These are phyloP conservation scores for Phoxinus dragarum DNA, from an alignment of 2,797 vertebrate genomes.

Conservation along the genomic window DNA sequence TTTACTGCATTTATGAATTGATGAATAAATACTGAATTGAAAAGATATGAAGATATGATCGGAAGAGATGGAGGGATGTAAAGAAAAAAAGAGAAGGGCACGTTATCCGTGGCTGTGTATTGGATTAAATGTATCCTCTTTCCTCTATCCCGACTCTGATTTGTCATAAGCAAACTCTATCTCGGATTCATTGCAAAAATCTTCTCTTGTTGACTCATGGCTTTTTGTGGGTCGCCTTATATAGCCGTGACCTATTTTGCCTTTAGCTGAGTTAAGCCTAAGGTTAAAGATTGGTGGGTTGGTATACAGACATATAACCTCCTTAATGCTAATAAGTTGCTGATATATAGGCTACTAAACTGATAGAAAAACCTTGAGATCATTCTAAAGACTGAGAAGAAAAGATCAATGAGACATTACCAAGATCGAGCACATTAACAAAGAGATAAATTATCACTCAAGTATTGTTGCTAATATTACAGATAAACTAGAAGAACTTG, in stretches of 20 bases:
- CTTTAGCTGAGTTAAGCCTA: conserved; percentile 54
- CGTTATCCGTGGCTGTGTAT: conserved; percentile 8
- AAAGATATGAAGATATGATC: background rate
- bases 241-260: conserved; percentile 50
- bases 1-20: background rate
- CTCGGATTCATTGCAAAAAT: conserved; percentile 40
- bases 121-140: conserved; percentile 34
- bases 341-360: background rate
- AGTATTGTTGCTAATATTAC: background rate
- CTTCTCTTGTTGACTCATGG: conserved; percentile 57
- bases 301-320: conserved; percentile 18
- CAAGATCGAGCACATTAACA: background rate
- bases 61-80: background rate
- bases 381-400: background rate
- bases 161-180: conserved; percentile 35
- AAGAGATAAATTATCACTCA: background rate
- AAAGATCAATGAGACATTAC: background rate
- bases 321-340: conserved; percentile 14
- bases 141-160: conserved; percentile 34
- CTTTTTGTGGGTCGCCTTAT: conserved; percentile 55
- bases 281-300: background rate
- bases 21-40: background rate
- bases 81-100: background rate
- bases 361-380: background rate
- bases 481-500: background rate